Conservation (phyloP, 2,888 invertebrate species). For the Stenchaetothrips biformis region DNA sequence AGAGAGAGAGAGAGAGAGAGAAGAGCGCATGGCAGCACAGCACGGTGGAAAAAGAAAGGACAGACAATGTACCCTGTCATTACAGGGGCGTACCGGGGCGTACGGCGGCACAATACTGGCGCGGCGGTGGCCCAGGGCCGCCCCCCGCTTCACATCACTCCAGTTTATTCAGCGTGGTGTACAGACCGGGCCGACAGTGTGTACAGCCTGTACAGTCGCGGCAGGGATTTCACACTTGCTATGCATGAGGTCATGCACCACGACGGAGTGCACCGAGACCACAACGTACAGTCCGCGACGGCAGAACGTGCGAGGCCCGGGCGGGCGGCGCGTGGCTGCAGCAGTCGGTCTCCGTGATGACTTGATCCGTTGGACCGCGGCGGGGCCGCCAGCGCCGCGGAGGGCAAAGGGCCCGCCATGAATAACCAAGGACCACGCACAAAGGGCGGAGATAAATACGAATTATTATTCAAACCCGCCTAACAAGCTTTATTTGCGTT, state of each 20-base stretch:
- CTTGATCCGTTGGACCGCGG: not conserved
- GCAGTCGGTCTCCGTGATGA: not conserved
- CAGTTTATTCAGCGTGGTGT: too few relatives aligned
- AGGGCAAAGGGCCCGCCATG: not conserved
- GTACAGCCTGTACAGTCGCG: not conserved
- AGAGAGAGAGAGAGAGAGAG: not conserved
- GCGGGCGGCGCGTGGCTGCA: not conserved
- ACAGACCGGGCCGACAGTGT: too few relatives aligned
- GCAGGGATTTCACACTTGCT: not conserved
- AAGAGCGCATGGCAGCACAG: not conserved
- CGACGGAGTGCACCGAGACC: not conserved
- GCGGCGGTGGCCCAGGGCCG: not conserved
- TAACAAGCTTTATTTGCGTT: conserved; percentile 24
- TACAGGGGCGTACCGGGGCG: not conserved
- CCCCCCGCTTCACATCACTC: too few relatives aligned
- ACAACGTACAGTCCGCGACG: not conserved
- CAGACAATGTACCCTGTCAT: not conserved
- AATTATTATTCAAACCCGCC: conserved; percentile 19
- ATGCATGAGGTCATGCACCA: conserved; percentile 5
- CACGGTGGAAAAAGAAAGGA: not conserved
- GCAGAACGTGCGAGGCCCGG: not conserved
- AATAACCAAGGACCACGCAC: not conserved
- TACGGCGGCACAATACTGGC: not conserved
- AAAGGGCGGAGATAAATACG: conserved; percentile 5
- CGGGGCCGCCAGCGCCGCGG: not conserved